phyloP scores from a whole-genome alignment of 2,113 vertebrate species.

The Antechinus flavipes region DNA sequence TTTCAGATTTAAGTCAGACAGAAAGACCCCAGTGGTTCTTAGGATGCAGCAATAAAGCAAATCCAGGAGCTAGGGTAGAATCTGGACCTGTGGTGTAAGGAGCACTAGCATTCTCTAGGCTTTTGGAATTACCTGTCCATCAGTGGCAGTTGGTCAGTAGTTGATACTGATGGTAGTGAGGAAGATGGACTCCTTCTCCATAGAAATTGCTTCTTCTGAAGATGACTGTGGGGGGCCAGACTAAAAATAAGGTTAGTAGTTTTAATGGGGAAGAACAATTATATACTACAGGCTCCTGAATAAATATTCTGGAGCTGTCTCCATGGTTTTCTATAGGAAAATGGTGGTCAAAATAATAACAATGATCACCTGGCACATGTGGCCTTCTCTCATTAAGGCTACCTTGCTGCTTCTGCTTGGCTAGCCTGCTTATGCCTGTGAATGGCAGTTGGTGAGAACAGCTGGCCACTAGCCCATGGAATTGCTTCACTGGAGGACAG shows the following conservation, averaged over 20 bases:
- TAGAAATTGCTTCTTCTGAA: not conserved
- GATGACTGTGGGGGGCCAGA: not conserved
- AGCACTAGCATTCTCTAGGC: not conserved
- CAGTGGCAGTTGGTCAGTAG: conserved; percentile 3
- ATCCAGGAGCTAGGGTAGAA: not conserved
- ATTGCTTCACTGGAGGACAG: not conserved
- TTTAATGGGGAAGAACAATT: not conserved
- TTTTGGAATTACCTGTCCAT: conserved; percentile 5
- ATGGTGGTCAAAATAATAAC: not conserved
- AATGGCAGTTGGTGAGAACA: not conserved
- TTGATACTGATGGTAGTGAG: not conserved
- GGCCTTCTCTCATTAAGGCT: not conserved
- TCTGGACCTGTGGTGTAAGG: not conserved
- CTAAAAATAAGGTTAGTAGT: not conserved
- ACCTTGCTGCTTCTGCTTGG: not conserved
- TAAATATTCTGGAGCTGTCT: not conserved
- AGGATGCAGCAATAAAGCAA: not conserved
- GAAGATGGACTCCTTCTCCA: not conserved
- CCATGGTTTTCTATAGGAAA: not conserved
- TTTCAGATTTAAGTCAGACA: not conserved
- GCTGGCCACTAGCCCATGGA: not conserved
- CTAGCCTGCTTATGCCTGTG: not conserved
- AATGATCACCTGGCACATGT: not conserved
- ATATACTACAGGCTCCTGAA: not conserved
- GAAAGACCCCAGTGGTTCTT: not conserved